Percentiles rank a stretch among this genome's conserved stretches.
These are phyloP conservation scores for Digitonthophagus gazella DNA, from an alignment of 2,888 invertebrate species.

Conservation along the genomic window DNA sequence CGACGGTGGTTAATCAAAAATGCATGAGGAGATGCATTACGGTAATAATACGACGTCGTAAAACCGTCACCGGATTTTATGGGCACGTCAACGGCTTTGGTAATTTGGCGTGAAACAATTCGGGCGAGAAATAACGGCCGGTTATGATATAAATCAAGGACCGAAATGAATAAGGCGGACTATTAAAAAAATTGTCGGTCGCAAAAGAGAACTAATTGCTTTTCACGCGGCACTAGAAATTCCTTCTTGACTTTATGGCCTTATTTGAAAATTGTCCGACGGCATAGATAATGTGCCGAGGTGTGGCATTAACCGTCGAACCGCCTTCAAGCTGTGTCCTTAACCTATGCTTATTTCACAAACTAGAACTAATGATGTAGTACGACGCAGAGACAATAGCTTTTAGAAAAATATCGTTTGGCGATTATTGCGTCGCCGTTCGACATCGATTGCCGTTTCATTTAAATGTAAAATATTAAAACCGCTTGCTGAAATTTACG, in stretches of 20 bases:
- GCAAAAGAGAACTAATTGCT: background rate
- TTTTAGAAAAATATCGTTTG: background rate
- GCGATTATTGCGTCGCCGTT: background rate
- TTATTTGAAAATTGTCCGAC: background rate
- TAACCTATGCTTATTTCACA: slow-evolving; percentile 14
- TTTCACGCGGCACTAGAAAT: no score
- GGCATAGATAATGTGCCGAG: no score
- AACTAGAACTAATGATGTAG: background rate
- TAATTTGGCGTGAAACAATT: background rate
- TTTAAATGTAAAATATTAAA: background rate
- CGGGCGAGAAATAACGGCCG: background rate
- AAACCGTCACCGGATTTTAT: background rate
- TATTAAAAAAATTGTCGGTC: background rate
- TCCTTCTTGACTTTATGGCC: background rate
- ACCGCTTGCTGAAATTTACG: background rate
- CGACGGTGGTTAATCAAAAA: background rate
- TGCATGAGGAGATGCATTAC: background rate
- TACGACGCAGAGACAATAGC: background rate
- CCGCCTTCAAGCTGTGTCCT: slow-evolving; percentile 1
- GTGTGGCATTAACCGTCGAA: background rate
- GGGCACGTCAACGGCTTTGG: background rate
- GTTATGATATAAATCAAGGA: background rate
- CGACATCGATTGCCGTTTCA: background rate
- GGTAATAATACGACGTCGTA: background rate
- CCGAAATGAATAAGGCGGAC: background rate